A percentile compares a stretch with the other conserved stretches of the same genome.
Evolutionary conservation across 2,113 vertebrate genomes (phyloP).

Genomic region (Urocynchramus pylzowi): DNA sequence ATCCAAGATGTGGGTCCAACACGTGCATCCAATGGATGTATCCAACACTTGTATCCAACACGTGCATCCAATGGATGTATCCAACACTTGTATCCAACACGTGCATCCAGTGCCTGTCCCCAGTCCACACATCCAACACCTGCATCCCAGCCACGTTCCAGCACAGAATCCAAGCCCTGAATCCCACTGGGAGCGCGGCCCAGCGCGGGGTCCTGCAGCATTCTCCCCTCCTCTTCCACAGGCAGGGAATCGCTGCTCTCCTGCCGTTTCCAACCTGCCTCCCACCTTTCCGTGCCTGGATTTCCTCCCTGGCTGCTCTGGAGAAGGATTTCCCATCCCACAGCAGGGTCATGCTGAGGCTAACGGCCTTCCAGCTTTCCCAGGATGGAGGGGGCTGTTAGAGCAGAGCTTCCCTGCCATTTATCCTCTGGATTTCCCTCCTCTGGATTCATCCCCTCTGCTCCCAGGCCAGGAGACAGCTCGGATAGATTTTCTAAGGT

Average conservation of each 20-base stretch:
- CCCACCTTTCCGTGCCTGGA: accelerated
- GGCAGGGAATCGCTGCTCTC: accelerated
- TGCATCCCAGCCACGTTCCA: neutral
- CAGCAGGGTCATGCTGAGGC: neutral
- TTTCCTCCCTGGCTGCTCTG: neutral
- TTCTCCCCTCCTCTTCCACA: accelerated
- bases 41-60: neutral
- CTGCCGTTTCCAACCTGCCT: accelerated
- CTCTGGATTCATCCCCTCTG: neutral
- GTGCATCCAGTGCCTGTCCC: too few relatives aligned
- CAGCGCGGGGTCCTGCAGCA: accelerated
- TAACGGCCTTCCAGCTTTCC: neutral
- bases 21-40: accelerated
- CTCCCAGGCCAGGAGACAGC: neutral
- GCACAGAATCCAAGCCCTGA: accelerated
- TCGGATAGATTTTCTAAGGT: neutral
- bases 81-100: neutral
- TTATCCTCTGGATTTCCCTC: neutral
- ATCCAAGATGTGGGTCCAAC: neutral
- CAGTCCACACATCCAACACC: accelerated
- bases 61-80: accelerated
- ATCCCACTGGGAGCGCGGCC: accelerated
- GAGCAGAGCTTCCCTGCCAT: neutral
- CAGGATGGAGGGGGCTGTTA: neutral
- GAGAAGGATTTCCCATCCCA: neutral